phyloP scores from a whole-genome alignment of 2,797 vertebrate species.

The Oceanodroma leucorhoa region DNA sequence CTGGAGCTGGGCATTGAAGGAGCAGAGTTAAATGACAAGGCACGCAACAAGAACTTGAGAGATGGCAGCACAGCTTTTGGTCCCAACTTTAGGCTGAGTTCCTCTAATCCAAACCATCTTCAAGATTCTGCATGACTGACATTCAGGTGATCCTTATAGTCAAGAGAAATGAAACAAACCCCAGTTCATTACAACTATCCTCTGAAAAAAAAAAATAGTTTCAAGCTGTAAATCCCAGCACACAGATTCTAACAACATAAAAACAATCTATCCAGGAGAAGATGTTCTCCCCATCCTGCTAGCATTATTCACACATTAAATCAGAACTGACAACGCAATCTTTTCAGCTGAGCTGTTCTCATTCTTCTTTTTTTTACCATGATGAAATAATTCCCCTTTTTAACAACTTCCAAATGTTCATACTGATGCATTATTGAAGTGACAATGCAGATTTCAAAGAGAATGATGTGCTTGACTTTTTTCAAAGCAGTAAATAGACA shows the following conservation, averaged over 20 bases:
- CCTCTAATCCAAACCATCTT: not conserved
- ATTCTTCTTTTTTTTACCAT: conserved; percentile 36
- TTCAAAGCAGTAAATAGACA: not conserved
- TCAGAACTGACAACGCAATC: conserved; percentile 58
- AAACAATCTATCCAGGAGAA: conserved; percentile 28
- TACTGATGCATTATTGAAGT: not conserved
- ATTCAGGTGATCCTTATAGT: not conserved
- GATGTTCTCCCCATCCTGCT: not conserved
- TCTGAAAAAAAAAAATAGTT: not conserved
- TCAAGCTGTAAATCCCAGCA: conserved; percentile 31
- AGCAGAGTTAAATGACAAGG: not conserved
- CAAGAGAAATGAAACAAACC: not conserved
- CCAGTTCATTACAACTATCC: not conserved
- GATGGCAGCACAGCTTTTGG: not conserved
- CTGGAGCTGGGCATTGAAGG: not conserved
- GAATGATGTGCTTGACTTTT: not conserved
- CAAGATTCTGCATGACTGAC: not conserved
- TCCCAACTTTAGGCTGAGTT: not conserved
- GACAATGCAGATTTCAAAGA: not conserved
- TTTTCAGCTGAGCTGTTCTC: conserved; percentile 48
- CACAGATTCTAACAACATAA: not conserved
- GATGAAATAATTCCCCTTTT: conserved; percentile 58
- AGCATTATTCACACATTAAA: conserved; percentile 62
- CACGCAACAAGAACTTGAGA: not conserved
- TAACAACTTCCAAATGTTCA: conserved; percentile 25